Evolutionary conservation across 1,140 invertebrate species (phyloP), one percentile per base, ranked within the genome.

Genomic region (Leguminivora glycinivorella): DNA sequence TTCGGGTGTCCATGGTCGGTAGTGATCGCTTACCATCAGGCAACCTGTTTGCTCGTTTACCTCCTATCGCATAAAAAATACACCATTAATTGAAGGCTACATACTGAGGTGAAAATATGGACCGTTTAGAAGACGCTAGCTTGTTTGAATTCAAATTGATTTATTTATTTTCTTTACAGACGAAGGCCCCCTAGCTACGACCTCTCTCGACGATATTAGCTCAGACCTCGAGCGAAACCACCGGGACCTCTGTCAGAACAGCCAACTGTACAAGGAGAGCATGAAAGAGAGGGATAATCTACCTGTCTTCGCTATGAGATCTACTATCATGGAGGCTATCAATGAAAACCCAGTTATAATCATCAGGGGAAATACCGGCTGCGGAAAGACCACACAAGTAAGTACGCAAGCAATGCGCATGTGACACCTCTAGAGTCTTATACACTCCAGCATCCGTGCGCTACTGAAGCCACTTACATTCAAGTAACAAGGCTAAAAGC

Each of bases 331-430:
- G 94, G 89, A 94, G 19, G 94, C 95, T 0, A 97, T 99, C 68
- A 96, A 97, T 73, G 96, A 97, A 0, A 96, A 97, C 91, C 94
- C 96, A 1, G 96, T 98, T 0, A 93, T 98, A 40, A 95, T 99
- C 25, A 97, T 99, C 69, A 93, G 96, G 56, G 98, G 98, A 68
- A 98, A 98, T 72, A 99, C 98, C 0, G 98, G 98, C n/a, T 98
- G 97, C 82, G 98, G 98, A 75, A 96, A 96, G 90, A 96, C 95
- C 0, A 96, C 95, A 0, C 94, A 97, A 93, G 78, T 80, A 60
- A 68, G 12, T 70, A 68, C 31, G 4, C 5, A 40, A 40, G 5
- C 3, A 4, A 31, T 3, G 29, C 7, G 3, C 29, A 7, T 7
- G 29, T 1, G 10, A 38, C 34, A 38, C 12, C 1, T 56, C n/a